Conservation (phyloP, 2,888 invertebrate species). For the Cerceris ruficornis region DNA sequence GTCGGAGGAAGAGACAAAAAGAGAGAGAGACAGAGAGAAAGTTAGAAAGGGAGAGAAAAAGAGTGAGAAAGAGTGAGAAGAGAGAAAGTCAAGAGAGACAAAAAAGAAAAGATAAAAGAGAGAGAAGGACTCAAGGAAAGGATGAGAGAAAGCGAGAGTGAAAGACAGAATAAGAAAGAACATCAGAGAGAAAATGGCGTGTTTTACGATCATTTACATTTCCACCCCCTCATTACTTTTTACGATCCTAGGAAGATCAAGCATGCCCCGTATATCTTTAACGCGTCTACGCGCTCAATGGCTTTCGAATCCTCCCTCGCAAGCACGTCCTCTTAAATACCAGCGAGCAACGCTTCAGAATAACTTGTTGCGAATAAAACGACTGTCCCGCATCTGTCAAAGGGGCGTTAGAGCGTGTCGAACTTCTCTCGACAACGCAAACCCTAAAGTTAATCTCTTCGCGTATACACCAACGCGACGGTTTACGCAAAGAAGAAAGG, state of each 20-base stretch:
- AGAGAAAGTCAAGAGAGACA: too few species aligned
- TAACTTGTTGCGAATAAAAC: constrained; percentile 6
- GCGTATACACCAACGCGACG: background rate
- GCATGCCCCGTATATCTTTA: background rate
- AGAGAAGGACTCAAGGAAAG: too few species aligned
- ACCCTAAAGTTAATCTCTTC: background rate
- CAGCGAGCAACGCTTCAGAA: background rate
- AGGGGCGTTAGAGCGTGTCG: background rate
- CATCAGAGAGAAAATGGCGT: background rate
- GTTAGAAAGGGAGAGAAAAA: too few species aligned
- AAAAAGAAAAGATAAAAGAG: too few species aligned
- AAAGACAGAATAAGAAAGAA: too few species aligned
- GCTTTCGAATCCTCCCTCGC: background rate
- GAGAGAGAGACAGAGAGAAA: too few species aligned
- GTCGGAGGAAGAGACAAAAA: too few species aligned
- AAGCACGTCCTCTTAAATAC: too few species aligned
- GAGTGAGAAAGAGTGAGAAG: too few species aligned
- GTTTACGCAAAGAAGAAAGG: constrained; percentile 11
- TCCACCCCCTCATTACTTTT: background rate
- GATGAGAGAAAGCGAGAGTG: too few species aligned
- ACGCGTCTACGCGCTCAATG: constrained; percentile 1
- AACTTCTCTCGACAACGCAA: background rate
- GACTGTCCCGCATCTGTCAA: background rate
- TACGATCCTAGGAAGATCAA: background rate
- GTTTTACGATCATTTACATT: constrained; percentile 10